Percentiles rank a stretch among this genome's conserved stretches.
These are phyloP conservation scores for Camponotus floridanus DNA, from an alignment of 1,140 invertebrate species.

Conservation along the genomic window DNA sequence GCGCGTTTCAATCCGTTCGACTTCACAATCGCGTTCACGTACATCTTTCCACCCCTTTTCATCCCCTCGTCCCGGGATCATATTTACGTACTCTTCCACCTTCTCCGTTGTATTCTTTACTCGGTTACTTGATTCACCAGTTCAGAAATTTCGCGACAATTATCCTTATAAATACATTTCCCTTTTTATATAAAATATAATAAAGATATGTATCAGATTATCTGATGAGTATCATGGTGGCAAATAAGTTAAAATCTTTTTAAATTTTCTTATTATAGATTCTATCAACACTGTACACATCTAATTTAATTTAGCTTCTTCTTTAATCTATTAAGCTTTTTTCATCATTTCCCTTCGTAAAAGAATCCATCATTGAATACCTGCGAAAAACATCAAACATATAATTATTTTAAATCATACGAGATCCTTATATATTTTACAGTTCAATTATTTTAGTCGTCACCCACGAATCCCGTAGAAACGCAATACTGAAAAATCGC, in stretches of 20 bases:
- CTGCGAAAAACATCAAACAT: too few relatives aligned
- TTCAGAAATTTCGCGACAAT: background rate
- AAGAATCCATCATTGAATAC: too few relatives aligned
- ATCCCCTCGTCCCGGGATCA: background rate
- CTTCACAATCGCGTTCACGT: slow-evolving; percentile 60
- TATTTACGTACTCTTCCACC: background rate
- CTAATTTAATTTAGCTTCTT: background rate
- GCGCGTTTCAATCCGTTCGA: slow-evolving; percentile 60
- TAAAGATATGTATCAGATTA: background rate
- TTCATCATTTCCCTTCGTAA: too few relatives aligned
- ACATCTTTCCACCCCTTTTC: slow-evolving; percentile 2
- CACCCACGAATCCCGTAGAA: background rate
- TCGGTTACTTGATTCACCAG: background rate
- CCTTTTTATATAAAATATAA: background rate
- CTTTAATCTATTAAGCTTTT: background rate
- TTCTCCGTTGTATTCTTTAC: background rate
- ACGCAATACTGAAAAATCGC: background rate
- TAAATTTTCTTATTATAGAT: background rate
- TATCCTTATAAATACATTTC: background rate
- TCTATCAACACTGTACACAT: background rate
- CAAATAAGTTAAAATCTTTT: background rate
- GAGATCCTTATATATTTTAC: background rate
- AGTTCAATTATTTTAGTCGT: background rate
- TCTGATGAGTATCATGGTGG: background rate
- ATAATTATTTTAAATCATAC: too few relatives aligned